These are phyloP conservation scores for Mythimna albipuncta DNA, from an alignment of 2,888 invertebrate genomes.

Conservation along the genomic window DNA sequence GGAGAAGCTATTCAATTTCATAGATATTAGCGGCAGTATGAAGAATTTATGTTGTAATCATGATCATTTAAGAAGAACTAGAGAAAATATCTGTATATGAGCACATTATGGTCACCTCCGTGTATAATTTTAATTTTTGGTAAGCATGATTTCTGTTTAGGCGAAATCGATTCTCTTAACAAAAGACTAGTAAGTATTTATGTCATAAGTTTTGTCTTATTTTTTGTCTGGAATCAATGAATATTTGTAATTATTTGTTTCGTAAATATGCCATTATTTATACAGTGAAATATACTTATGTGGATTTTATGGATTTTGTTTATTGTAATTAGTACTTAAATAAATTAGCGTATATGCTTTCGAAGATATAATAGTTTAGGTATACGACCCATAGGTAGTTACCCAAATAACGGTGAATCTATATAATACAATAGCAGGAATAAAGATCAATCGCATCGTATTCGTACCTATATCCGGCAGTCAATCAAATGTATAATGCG, in stretches of 20 bases:
- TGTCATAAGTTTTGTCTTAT: conserved; percentile 52
- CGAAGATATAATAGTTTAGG: neutral
- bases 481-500: neutral
- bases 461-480: neutral
- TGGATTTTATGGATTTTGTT: conserved; percentile 64
- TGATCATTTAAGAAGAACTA: conserved; percentile 31
- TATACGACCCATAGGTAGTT: neutral
- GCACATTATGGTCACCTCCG: conserved; percentile 50
- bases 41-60: conserved; percentile 36
- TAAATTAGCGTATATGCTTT: neutral
- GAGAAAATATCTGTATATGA: conserved; percentile 54
- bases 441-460: neutral
- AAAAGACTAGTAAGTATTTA: conserved; percentile 59
- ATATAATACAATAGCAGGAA: neutral
- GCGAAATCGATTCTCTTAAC: conserved; percentile 47
- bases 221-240: conserved; percentile 51
- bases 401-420: neutral
- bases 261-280: conserved; percentile 70
- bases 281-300: conserved; percentile 68
- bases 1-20: conserved; percentile 28
- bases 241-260: conserved; percentile 54
- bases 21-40: conserved; percentile 22
- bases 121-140: conserved; percentile 37
- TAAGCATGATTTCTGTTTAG: conserved; percentile 34
- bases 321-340: conserved; percentile 4